phyloP scores from a whole-genome alignment of 2,888 invertebrate genomes.

The Neria commutata region DNA sequence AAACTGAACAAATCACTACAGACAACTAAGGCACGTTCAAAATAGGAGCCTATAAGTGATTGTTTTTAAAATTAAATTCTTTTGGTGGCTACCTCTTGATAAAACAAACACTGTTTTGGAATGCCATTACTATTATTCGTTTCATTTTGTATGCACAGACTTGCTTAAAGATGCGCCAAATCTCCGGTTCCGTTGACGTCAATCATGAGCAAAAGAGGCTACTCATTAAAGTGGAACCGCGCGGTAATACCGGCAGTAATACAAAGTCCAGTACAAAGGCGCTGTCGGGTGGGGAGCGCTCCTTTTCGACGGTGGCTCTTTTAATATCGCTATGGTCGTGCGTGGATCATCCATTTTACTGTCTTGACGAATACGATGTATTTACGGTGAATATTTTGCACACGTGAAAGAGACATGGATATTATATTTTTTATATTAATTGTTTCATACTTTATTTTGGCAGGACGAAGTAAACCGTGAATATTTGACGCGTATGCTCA shows the following conservation, averaged over 20 bases:
- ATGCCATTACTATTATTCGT: not conserved
- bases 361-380: slow-evolving; percentile 96
- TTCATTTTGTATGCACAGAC: not conserved
- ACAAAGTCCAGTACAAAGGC: slow-evolving; percentile 67
- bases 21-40: too few relatives aligned
- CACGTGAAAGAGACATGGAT: too few relatives aligned
- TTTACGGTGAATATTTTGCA: slow-evolving; percentile 87
- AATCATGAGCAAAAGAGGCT: slow-evolving; percentile 48
- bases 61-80: too few relatives aligned
- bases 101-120: too few relatives aligned
- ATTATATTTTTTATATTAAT: not conserved
- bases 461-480: slow-evolving; percentile 86
- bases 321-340: slow-evolving; percentile 92
- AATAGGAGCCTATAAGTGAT: too few relatives aligned
- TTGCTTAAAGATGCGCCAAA: slow-evolving; percentile 50
- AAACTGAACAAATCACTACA: too few relatives aligned
- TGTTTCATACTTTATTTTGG: slow-evolving; percentile 32
- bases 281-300: slow-evolving; percentile 94
- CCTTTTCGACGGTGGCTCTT: slow-evolving; percentile 94
- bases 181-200: slow-evolving; percentile 56
- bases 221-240: slow-evolving; percentile 65
- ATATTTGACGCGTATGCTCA: slow-evolving; percentile 77
- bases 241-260: slow-evolving; percentile 62
- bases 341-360: slow-evolving; percentile 89
- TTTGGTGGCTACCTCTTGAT: too few relatives aligned